Base-by-base conservation (phyloP, 2,888 invertebrate species). In the Campoplex capitator region DNA sequence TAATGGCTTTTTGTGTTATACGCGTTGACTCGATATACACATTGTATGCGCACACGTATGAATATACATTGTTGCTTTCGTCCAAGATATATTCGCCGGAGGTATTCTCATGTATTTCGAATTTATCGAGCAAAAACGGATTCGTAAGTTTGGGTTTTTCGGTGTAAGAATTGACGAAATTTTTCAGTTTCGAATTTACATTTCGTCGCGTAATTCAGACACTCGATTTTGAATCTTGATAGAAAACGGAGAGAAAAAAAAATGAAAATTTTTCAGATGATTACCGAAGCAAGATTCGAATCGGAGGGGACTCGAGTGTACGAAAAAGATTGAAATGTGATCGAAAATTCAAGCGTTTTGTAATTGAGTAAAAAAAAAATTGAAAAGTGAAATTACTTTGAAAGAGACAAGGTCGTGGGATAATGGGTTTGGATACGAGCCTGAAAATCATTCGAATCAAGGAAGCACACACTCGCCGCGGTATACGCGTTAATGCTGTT, bases 1-100 rank as follows among this genome's bases (percentile, higher is more conserved):
- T 83, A 78, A 83, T 84, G 28, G 73, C 74, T 68, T 74, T 74
- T 48, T 58, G 28, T 74, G 18, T 67, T 42, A 42, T 67, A 18
- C 67, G 23, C 0, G 38, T n/a, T 8, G 38, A 62, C 16, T 62
- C 6, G 6, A 28, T 32, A 16, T 62, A 62, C 62, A 62, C 23
- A 23, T 23, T 23, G 23, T 23, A 62, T 62, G 62, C 32, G 11
- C 18, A 67, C 11, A n/a, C 38, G 11, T 38, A 1, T 18, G 38
- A 67, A 62, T 62, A 62, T 62, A 62, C 62, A 32, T 16, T 62
- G 62, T 62, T 62, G 62, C 62, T 1, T 62, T 32, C 0, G 32
- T 32, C 7, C 6, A 4, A 13, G 16, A 58, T 28, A 8, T 38
- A 0, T 9, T 11, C 56, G 13, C 13, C 28, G 4, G 58, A 8